Conservation (phyloP, 2,113 vertebrate species). For the western clawed frog (Xenopus tropicalis) region UCB_Xtro_10.0 CM004443.2:77198001-77198500, state of each 20-base stretch:
- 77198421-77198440: neutral
- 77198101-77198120: neutral
- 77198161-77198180: neutral
- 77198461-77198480: constrained; percentile 30
- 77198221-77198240: neutral
- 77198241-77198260: constrained; percentile 5
- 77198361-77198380: constrained; percentile 27
- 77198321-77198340: constrained; percentile 27
- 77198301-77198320: constrained; percentile 22
- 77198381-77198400: constrained; percentile 13
- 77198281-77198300: constrained; percentile 18
- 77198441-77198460: neutral
- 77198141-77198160: neutral
- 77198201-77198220: neutral
- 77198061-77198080: neutral
- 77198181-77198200: neutral
- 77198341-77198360: constrained; percentile 25
- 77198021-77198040: neutral
- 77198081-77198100: neutral
- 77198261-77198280: constrained; percentile 9
- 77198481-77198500: constrained; percentile 37
- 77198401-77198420: constrained; percentile 26
- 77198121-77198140: neutral
- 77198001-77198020: neutral
- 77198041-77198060: neutral